Conservation (phyloP, 2,113 vertebrate genomes). For the Saccopteryx leptura region DNA sequence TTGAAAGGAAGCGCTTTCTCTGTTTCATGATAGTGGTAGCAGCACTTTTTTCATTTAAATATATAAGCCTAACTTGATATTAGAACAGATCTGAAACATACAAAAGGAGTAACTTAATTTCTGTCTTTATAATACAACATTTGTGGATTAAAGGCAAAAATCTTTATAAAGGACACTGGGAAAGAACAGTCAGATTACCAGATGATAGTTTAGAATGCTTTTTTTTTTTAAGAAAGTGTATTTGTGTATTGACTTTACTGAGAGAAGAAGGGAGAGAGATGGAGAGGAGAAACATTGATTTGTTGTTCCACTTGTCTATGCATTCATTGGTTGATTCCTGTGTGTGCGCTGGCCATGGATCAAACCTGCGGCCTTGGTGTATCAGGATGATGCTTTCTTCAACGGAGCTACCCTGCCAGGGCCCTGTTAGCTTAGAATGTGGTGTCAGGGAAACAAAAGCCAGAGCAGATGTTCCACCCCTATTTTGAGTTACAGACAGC, state of each 20-base stretch:
- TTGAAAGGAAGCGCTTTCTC: slow-evolving; percentile 52
- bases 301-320: too few relatives aligned
- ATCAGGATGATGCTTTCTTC: too few relatives aligned
- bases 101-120: slow-evolving; percentile 41
- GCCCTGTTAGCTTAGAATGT: background rate
- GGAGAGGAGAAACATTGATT: too few relatives aligned
- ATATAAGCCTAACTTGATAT: background rate
- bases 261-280: too few relatives aligned
- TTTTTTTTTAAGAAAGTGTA: too few relatives aligned
- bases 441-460: background rate
- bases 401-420: too few relatives aligned
- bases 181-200: background rate
- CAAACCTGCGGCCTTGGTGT: too few relatives aligned
- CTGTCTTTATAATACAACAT: background rate
- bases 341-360: too few relatives aligned
- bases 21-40: slow-evolving; percentile 9
- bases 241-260: too few relatives aligned
- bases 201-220: background rate
- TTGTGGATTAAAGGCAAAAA: background rate
- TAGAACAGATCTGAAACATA: slow-evolving; percentile 36
- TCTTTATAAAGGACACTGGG: background rate
- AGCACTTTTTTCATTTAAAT: background rate
- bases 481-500: background rate
- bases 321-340: too few relatives aligned
- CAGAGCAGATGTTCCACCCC: background rate